Conservation (phyloP, 2,113 vertebrate species). For the Bettongia penicillata region DNA sequence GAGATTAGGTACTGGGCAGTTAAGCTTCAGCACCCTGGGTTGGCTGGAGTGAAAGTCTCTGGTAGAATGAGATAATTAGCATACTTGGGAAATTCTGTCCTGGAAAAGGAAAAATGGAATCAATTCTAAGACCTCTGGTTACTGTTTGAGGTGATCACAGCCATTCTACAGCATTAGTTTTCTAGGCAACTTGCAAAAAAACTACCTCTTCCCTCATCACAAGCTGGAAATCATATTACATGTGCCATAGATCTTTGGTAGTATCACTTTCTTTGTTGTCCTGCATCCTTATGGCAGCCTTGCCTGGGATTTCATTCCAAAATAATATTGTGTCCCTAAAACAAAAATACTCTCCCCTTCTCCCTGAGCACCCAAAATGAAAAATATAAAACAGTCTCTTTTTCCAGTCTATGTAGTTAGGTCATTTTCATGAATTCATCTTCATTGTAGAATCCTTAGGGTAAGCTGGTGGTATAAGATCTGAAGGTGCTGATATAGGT, state of each 20-base stretch:
- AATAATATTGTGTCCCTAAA: slow-evolving; percentile 58
- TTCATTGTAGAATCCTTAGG: background rate
- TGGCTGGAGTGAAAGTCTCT: background rate
- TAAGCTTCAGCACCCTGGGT: background rate
- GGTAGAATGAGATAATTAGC: slow-evolving; percentile 11
- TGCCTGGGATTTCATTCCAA: slow-evolving; percentile 51
- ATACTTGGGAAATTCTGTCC: background rate
- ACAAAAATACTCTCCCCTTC: background rate
- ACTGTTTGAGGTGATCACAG: slow-evolving; percentile 36
- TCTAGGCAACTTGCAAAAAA: slow-evolving; percentile 32
- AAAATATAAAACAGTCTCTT: slow-evolving; percentile 1
- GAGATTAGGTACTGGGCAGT: background rate
- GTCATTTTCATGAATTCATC: slow-evolving; percentile 38
- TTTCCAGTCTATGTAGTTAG: slow-evolving; percentile 17
- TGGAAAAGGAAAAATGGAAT: background rate
- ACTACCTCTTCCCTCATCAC: background rate
- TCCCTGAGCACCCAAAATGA: background rate
- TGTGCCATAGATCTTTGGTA: background rate
- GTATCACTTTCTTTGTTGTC: slow-evolving; percentile 33
- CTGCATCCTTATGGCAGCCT: background rate
- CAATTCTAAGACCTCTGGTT: background rate
- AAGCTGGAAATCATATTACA: background rate
- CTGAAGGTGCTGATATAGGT: background rate
- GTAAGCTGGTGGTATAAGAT: slow-evolving; percentile 38
- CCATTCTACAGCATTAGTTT: slow-evolving; percentile 9